Conservation (phyloP, 92 coral and sea anemone species). For the Phenganax stokvisi region DNA sequence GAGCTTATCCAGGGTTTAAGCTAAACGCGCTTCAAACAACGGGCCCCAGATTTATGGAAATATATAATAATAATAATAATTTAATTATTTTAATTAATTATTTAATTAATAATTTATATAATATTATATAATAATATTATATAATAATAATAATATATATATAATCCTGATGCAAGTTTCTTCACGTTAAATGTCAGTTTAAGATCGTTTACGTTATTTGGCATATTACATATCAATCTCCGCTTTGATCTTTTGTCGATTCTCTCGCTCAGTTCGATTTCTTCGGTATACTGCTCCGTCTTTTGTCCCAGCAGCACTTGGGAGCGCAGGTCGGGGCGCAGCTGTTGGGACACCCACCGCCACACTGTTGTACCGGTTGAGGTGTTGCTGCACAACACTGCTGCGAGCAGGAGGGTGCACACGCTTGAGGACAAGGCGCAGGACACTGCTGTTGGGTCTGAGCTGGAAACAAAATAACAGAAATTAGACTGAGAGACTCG, state of each 20-base stretch:
- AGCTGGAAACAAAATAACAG: not conserved
- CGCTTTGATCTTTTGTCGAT: not conserved
- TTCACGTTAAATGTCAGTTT: too few species aligned
- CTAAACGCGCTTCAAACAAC: too few species aligned
- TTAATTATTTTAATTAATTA: too few species aligned
- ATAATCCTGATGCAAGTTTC: too few species aligned
- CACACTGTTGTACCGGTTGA: constrained; percentile 39
- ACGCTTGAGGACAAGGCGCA: constrained; percentile 52
- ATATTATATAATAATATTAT: too few species aligned
- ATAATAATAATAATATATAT: too few species aligned
- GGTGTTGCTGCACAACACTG: constrained; percentile 46
- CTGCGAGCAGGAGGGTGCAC: constrained; percentile 55
- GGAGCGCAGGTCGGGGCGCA: constrained; percentile 37
- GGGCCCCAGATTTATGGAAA: too few species aligned
- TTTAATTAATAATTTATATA: too few species aligned
- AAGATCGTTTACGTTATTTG: too few species aligned
- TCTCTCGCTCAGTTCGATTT: not conserved
- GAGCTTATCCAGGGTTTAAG: too few species aligned
- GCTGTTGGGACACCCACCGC: constrained; percentile 32
- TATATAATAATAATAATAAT: too few species aligned
- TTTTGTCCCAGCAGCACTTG: constrained; percentile 43
- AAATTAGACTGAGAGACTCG: too few species aligned
- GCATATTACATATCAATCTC: not conserved
- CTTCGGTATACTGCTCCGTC: constrained; percentile 32
- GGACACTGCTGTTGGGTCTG: constrained; percentile 49